Evolutionary conservation across 2,797 vertebrate genomes (phyloP).

Genomic region (Chelon labrosus): DNA sequence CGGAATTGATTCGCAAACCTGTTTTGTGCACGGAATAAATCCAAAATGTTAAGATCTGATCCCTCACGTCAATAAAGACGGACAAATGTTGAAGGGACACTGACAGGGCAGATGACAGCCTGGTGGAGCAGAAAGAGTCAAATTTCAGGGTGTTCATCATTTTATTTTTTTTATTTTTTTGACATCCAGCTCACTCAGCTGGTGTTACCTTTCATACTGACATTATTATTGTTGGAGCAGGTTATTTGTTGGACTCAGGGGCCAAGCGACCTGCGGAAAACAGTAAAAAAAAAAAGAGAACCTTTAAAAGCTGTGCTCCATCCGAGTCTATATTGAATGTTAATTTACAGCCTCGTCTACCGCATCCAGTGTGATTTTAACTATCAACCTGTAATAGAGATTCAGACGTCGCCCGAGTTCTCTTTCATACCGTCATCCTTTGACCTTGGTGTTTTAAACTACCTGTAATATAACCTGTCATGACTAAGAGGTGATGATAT

Average conservation of each 20-base stretch:
- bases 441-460: slow-evolving; percentile 80
- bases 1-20: slow-evolving; percentile 74
- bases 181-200: slow-evolving; percentile 36
- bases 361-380: slow-evolving; percentile 58
- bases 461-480: slow-evolving; percentile 80
- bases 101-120: slow-evolving; percentile 61
- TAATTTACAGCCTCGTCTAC: slow-evolving; percentile 48
- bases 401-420: slow-evolving; percentile 52
- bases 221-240: slow-evolving; percentile 28
- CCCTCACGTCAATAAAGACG: slow-evolving; percentile 71
- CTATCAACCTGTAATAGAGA: slow-evolving; percentile 65
- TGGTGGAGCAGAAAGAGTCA: slow-evolving; percentile 67
- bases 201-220: slow-evolving; percentile 32
- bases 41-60: slow-evolving; percentile 62
- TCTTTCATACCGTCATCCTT: slow-evolving; percentile 62
- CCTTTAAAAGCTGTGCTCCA: slow-evolving; percentile 19
- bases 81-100: slow-evolving; percentile 72
- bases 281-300: slow-evolving; percentile 10
- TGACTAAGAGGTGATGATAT: slow-evolving; percentile 82
- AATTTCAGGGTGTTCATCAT: slow-evolving; percentile 45
- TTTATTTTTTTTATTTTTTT: slow-evolving; percentile 11
- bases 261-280: slow-evolving; percentile 17
- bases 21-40: slow-evolving; percentile 62
- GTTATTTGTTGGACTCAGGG: slow-evolving; percentile 26
- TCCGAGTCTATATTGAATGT: slow-evolving; percentile 47